Evolutionary conservation across 2,888 invertebrate species (phyloP), one percentile per base, ranked within the genome.

Genomic region (Serrognathus titanus): DNA sequence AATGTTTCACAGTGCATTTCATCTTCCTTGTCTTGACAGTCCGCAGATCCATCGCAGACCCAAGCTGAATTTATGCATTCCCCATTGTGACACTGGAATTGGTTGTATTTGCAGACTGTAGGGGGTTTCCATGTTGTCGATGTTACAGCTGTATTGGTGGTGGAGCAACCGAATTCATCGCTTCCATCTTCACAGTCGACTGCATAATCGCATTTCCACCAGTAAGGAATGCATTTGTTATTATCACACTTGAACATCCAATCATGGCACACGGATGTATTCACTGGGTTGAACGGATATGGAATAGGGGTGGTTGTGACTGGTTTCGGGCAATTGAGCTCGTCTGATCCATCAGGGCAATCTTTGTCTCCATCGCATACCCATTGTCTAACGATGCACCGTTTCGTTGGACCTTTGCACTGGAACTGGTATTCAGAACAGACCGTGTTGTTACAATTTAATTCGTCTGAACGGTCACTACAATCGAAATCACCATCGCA

Each of bases 401-500:
- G 79, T 39, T 72, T 68, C 4, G 56, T 1, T n/a, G 60, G 54
- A 7, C 36, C 51, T 9, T 78, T 79, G 65, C 91, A 92, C 48
- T 83, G 79, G 71, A 88, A 90, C 83, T 89, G 88, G 74, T 84
- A 85, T 0, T 86, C 83, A n/a, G 83, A 83, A 66, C 92, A 92
- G 0, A 83, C 82, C 1, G 82, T 80, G 51, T 81, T 79, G n/a
- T 79, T 81, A 67, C 94, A 94, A 55, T 84, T 82, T 0, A 68
- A 71, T 75, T 93, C 94, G 71, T 94, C 94, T 31, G 88, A 87
- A 1, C 83, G 83, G 60, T 84, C 84, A 2, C 78, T 75, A 66
- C 92, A 94, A 74, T 95, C 94, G n/a, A 80, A 76, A 65, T 89
- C 88, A 7, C 87, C 88, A 75, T 94, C 93, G 77, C 94, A 95